These are phyloP conservation scores for Lepilemur septentrionalis DNA, from an alignment of 2,797 vertebrate species.

Conservation along the genomic window DNA sequence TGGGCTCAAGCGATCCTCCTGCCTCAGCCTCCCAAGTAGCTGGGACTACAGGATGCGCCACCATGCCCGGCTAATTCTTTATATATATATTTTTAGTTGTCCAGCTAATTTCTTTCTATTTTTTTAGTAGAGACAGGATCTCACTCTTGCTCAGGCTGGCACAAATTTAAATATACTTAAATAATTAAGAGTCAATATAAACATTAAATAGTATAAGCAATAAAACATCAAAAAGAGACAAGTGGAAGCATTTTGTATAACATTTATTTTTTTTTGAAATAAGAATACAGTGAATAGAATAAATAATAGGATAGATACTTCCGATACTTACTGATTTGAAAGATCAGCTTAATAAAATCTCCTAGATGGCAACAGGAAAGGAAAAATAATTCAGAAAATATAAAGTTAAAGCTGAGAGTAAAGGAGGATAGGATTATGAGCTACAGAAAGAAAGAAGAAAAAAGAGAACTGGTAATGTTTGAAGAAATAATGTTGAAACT, in stretches of 20 bases:
- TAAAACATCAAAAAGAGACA: background rate
- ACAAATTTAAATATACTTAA: background rate
- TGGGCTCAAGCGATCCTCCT: too few species aligned
- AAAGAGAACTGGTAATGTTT: background rate
- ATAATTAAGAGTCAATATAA: background rate
- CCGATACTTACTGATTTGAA: background rate
- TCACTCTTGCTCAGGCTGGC: too few species aligned
- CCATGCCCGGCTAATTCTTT: too few species aligned
- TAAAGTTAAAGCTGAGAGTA: background rate
- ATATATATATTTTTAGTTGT: too few species aligned
- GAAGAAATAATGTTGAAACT: background rate
- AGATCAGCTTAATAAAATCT: background rate
- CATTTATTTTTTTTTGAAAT: background rate
- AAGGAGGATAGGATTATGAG: background rate
- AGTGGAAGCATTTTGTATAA: background rate
- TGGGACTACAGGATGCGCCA: too few species aligned
- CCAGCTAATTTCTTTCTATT: too few species aligned
- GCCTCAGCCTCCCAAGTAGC: too few species aligned
- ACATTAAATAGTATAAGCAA: background rate
- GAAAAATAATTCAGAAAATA: conserved; percentile 15
- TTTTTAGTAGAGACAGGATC: too few species aligned
- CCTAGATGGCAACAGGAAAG: background rate
- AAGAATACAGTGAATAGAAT: background rate
- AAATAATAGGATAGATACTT: background rate
- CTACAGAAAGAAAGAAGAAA: background rate